Conservation (phyloP, 2,797 vertebrate species). For the Pseudochirops corinnae region DNA sequence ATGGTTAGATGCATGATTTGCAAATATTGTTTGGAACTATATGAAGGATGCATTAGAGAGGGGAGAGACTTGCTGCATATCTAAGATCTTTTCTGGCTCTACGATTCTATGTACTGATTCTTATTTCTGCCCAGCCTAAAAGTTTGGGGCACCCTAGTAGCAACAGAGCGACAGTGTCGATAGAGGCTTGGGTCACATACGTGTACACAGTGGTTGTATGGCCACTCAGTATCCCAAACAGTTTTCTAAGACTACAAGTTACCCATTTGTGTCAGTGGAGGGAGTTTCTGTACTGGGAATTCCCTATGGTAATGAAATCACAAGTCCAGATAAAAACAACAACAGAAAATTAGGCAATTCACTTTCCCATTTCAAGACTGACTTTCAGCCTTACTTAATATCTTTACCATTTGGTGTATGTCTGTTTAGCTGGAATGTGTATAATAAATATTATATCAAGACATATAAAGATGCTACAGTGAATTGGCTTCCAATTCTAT, state of each 20-base stretch:
- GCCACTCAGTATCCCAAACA: not conserved
- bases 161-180: not conserved
- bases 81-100: not conserved
- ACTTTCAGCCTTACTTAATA: not conserved
- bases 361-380: not conserved
- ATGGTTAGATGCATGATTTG: not conserved
- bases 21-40: not conserved
- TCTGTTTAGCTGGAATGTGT: not conserved
- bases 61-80: not conserved
- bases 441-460: slow-evolving; percentile 4
- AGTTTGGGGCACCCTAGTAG: not conserved
- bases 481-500: not conserved
- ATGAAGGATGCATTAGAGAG: not conserved
- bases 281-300: not conserved
- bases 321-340: not conserved
- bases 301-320: not conserved
- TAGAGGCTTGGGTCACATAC: not conserved
- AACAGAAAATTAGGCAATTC: not conserved
- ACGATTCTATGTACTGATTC: not conserved
- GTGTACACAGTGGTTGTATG: not conserved
- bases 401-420: not conserved
- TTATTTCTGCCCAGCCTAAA: not conserved
- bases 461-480: not conserved
- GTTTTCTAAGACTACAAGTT: not conserved
- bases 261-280: not conserved